A percentile compares a stretch with the other conserved stretches of the same genome.
These are phyloP conservation scores for Sylvietta virens DNA, from an alignment of 2,113 vertebrate genomes.

Conservation along the genomic window DNA sequence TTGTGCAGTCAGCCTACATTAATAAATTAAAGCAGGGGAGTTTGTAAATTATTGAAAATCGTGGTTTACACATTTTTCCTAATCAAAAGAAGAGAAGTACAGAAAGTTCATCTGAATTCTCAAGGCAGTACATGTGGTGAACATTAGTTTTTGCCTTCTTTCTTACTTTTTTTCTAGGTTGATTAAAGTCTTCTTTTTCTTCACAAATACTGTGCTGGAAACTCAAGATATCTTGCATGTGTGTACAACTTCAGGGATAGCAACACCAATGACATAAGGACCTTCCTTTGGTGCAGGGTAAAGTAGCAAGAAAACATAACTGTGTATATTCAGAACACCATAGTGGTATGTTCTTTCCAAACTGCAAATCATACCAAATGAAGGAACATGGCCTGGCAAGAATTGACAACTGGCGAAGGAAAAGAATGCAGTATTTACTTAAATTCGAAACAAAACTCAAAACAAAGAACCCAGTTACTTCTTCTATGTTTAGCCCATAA, in stretches of 20 bases:
- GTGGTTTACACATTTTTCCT: conserved; percentile 11
- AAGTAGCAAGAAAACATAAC: neutral
- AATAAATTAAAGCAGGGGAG: conserved; percentile 37
- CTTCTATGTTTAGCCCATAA: neutral
- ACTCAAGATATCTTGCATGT: neutral
- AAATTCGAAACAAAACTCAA: neutral
- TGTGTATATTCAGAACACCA: neutral
- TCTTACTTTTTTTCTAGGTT: neutral
- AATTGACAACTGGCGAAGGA: neutral
- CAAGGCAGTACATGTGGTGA: conserved; percentile 30
- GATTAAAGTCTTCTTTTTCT: neutral
- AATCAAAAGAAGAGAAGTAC: conserved; percentile 29
- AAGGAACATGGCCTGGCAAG: neutral
- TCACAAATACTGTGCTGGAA: neutral
- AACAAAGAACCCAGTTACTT: neutral
- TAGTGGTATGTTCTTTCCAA: neutral
- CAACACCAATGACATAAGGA: neutral
- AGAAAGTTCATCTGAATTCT: conserved; percentile 43
- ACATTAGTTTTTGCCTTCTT: neutral
- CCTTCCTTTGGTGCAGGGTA: neutral
- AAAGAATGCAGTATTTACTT: neutral
- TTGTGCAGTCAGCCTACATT: neutral
- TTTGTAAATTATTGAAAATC: conserved; percentile 29
- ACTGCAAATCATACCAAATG: neutral
- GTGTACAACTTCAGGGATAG: neutral